Conservation (phyloP, 1,140 invertebrate species). For the Elysia chlorotica region DNA sequence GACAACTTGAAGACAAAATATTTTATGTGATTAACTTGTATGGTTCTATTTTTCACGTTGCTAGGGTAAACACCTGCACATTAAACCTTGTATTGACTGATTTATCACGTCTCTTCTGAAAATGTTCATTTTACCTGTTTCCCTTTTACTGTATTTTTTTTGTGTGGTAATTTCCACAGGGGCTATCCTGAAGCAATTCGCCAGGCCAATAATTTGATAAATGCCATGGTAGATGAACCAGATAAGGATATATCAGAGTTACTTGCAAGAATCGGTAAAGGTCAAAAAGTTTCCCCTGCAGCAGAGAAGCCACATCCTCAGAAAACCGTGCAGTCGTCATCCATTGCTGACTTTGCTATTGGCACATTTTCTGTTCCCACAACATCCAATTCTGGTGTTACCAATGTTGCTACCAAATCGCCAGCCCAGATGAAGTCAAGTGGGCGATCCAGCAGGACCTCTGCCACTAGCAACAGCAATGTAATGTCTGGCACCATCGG, state of each 20-base stretch:
- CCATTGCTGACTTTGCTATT: constrained; percentile 31
- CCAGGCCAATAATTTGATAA: constrained; percentile 85
- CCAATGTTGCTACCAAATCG: constrained; percentile 64
- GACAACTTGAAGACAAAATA: too few species aligned
- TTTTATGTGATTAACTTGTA: too few species aligned
- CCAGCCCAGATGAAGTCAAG: not conserved
- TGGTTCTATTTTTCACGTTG: too few species aligned
- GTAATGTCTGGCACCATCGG: constrained; percentile 8
- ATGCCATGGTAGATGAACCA: constrained; percentile 87
- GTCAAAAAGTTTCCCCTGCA: constrained; percentile 53
- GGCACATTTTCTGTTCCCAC: constrained; percentile 28
- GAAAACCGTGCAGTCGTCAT: constrained; percentile 21
- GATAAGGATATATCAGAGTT: constrained; percentile 89
- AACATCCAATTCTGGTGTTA: constrained; percentile 41
- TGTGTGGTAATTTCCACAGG: constrained; percentile 59
- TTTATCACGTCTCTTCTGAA: too few species aligned
- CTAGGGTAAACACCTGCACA: too few species aligned
- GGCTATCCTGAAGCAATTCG: constrained; percentile 89
- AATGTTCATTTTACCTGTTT: too few species aligned
- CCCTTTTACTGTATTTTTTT: too few species aligned
- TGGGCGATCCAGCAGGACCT: constrained; percentile 1
- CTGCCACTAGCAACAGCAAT: not conserved
- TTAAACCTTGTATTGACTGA: too few species aligned
- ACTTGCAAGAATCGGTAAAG: constrained; percentile 62
- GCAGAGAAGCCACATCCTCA: constrained; percentile 19